Evolutionary conservation across 2,888 invertebrate genomes (phyloP).

Genomic region (Amphiduros pacificus): DNA sequence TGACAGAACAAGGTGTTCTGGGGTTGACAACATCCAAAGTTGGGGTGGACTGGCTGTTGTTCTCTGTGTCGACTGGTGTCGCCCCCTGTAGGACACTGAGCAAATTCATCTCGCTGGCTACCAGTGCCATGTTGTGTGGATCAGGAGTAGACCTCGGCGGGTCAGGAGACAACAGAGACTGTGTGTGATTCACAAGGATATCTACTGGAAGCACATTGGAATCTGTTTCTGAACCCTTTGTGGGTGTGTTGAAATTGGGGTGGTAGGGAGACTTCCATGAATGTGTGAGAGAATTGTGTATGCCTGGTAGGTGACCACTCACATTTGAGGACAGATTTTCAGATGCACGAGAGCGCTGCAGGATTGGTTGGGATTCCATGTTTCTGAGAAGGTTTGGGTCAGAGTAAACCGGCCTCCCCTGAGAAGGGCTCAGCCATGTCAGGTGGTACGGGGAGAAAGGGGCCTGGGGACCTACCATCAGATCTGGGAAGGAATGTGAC

Average conservation of each 20-base stretch:
- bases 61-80: too few species aligned
- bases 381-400: not conserved
- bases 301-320: too few species aligned
- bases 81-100: too few species aligned
- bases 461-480: conserved; percentile 28
- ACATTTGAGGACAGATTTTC: not conserved
- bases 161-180: not conserved
- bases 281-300: too few species aligned
- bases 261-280: conserved; percentile 35
- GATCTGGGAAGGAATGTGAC: conserved; percentile 14
- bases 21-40: too few species aligned
- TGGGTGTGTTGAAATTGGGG: conserved; percentile 43
- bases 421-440: conserved; percentile 33
- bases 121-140: too few species aligned
- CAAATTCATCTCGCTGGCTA: too few species aligned
- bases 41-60: too few species aligned
- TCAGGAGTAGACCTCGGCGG: too few species aligned
- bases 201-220: conserved; percentile 18
- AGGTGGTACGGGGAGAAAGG: conserved; percentile 39
- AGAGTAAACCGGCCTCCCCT: not conserved
- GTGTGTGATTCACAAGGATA: not conserved
- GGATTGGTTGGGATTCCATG: not conserved
- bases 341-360: not conserved
- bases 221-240: conserved; percentile 33
- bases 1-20: too few species aligned